Evolutionary conservation across 2,113 vertebrate species (phyloP), one percentile per base, ranked within the genome.

Genomic region (Rhipidura dahli): DNA sequence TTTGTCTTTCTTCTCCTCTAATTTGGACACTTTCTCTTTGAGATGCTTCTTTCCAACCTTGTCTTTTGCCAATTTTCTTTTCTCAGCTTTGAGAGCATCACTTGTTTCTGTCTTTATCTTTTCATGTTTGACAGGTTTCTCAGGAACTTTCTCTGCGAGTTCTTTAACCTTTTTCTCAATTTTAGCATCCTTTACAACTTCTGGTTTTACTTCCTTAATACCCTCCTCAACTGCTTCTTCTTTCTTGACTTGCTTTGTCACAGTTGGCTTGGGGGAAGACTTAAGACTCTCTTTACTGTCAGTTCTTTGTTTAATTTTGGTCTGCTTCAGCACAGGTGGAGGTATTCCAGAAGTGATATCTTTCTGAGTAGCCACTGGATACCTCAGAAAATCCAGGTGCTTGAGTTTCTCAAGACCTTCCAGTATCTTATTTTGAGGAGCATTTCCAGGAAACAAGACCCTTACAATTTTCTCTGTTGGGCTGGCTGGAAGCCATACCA

Each of bases 271-370:
- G 42, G 98, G 96, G 5, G 99, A 98, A 51, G 99, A 98, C 90
- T 99, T 99, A 45, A 99, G 99, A 94, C 99, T 99, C 97, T 99
- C 99, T 83, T 99, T 99, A 97, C 99, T 99, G 91, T 99, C 99
- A 19, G 99, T 98, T 92, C 99, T 98, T 71, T 99, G 99, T 95
- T 99, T 99, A 57, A 99, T 98, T 97, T 99, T 99, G 18, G 98
- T 99, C 94, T 99, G 99, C 93, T 99, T 99, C 89, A 99, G 97
- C 77, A 97, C 97, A 65, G 99, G 97, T 75, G 98, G 98, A 53
- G 98, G 97, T 10, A 98, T 95, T 49, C 99, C 98, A 45, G 98
- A 97, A 60, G 98, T 98, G 75, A 99, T 97, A 59, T 99, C 99
- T 97, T 99, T 99, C 95, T 99, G 99, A 24, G 99, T 99, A 45